Percentiles rank a stretch among this genome's conserved stretches.
Conservation (phyloP, 2,888 invertebrate genomes). For the Diadegma fenestrale region DNA sequence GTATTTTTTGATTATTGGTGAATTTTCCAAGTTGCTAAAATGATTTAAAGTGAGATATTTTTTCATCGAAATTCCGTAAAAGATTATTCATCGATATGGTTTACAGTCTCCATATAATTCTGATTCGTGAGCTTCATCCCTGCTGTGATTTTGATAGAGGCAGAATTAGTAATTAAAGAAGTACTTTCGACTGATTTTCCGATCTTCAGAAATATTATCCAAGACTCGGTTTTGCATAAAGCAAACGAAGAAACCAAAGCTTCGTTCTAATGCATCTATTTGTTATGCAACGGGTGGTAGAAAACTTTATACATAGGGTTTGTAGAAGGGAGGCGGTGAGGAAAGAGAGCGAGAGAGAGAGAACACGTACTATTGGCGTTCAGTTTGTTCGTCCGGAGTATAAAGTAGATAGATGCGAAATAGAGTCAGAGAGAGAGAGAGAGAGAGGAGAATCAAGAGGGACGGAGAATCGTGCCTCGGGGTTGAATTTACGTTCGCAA, state of each 20-base stretch:
- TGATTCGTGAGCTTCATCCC: no score
- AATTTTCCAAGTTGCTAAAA: no score
- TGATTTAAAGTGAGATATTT: no score
- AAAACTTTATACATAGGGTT: constrained; percentile 36
- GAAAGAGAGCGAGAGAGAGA: constrained; percentile 13
- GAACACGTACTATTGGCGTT: constrained; percentile 55
- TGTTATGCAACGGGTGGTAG: constrained; percentile 63
- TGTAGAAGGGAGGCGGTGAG: constrained; percentile 27
- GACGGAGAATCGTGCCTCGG: constrained; percentile 65
- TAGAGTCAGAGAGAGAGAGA: constrained; percentile 34
- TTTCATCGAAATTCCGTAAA: no score
- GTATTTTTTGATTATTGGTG: no score
- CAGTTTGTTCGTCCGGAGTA: constrained; percentile 55
- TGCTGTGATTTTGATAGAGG: background rate
- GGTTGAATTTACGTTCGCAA: constrained; percentile 74
- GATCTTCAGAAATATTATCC: background rate
- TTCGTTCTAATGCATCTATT: constrained; percentile 57
- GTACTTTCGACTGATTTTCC: background rate
- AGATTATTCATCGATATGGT: no score
- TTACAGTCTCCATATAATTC: no score
- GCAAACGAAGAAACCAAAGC: constrained; percentile 34
- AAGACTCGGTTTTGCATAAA: background rate
- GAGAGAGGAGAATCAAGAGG: constrained; percentile 50
- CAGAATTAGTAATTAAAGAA: background rate
- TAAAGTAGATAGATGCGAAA: constrained; percentile 54